phyloP scores from a whole-genome alignment of 2,797 vertebrate genomes.

The Mallotus villosus region DNA sequence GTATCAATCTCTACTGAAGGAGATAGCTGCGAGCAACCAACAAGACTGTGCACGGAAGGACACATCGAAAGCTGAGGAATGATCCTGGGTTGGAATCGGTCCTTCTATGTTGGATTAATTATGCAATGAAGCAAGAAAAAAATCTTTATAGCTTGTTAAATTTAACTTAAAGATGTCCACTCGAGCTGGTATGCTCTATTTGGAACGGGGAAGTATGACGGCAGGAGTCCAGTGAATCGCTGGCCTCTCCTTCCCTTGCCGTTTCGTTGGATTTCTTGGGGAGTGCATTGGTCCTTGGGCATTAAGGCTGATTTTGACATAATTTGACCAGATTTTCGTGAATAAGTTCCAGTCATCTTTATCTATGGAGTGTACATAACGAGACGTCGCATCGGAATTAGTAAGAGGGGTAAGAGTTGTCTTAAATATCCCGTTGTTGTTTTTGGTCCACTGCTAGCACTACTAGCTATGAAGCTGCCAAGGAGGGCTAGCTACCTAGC shows the following conservation, averaged over 20 bases:
- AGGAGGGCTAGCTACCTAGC: slow-evolving; percentile 40
- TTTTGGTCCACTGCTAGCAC: slow-evolving; percentile 37
- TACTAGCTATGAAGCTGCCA: slow-evolving; percentile 11
- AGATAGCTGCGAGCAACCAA: slow-evolving; percentile 58
- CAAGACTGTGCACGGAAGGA: slow-evolving; percentile 57
- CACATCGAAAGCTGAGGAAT: slow-evolving; percentile 67
- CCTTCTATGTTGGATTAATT: slow-evolving; percentile 66
- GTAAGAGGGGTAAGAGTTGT: slow-evolving; percentile 75
- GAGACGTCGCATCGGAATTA: slow-evolving; percentile 65
- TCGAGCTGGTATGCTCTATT: slow-evolving; percentile 65
- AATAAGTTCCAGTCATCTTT: slow-evolving; percentile 37
- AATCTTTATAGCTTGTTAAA: slow-evolving; percentile 41
- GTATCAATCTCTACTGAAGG: slow-evolving; percentile 74
- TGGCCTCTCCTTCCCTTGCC: slow-evolving; percentile 74
- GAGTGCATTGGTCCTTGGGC: slow-evolving; percentile 60
- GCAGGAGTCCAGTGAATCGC: slow-evolving; percentile 79
- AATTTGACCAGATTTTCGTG: slow-evolving; percentile 40
- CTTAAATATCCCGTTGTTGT: slow-evolving; percentile 60
- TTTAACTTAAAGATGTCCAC: slow-evolving; percentile 57
- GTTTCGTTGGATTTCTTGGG: slow-evolving; percentile 75
- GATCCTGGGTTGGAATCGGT: slow-evolving; percentile 63
- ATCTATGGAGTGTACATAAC: slow-evolving; percentile 68
- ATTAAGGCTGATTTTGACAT: slow-evolving; percentile 35
- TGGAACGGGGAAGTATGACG: slow-evolving; percentile 76
- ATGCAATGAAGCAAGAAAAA: slow-evolving; percentile 46